phyloP scores from a whole-genome alignment of 1,140 invertebrate species.

The Neodiprion virginianus region DNA sequence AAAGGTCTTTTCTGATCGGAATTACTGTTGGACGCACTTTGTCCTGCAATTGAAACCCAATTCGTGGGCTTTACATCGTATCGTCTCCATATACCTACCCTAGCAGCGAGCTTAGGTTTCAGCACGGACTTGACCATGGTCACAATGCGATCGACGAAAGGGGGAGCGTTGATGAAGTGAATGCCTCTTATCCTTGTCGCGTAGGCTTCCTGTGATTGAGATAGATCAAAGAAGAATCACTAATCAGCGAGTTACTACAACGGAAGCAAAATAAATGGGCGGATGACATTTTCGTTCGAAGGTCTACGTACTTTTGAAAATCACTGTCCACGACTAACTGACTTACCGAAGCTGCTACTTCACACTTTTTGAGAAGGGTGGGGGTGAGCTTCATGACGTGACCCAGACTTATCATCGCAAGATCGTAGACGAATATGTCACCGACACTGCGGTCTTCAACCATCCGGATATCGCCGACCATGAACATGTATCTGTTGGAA shows the following conservation, averaged over 20 bases:
- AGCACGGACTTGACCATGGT: conserved; percentile 70
- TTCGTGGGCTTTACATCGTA: too few species aligned
- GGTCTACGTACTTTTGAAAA: too few species aligned
- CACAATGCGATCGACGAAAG: conserved; percentile 69
- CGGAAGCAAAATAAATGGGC: too few species aligned
- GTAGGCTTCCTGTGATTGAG: conserved; percentile 71
- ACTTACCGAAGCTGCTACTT: conserved; percentile 43
- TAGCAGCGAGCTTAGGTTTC: conserved; percentile 68
- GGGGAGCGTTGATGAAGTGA: conserved; percentile 72
- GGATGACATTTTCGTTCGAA: too few species aligned
- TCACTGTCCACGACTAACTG: background rate
- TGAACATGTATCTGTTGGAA: conserved; percentile 38
- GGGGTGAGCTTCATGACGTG: conserved; percentile 48
- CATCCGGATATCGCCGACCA: conserved; percentile 45
- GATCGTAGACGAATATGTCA: conserved; percentile 51
- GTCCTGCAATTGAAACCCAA: too few species aligned
- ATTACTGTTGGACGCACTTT: background rate
- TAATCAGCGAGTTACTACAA: too few species aligned
- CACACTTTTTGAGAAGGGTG: conserved; percentile 48
- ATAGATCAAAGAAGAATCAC: background rate
- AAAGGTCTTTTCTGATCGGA: background rate
- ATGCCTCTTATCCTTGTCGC: conserved; percentile 77
- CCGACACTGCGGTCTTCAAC: conserved; percentile 46
- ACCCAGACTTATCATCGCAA: conserved; percentile 41
- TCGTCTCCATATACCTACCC: conserved; percentile 50